These are phyloP conservation scores for Eupithecia subumbrata DNA, from an alignment of 2,888 invertebrate genomes.

Conservation along the genomic window DNA sequence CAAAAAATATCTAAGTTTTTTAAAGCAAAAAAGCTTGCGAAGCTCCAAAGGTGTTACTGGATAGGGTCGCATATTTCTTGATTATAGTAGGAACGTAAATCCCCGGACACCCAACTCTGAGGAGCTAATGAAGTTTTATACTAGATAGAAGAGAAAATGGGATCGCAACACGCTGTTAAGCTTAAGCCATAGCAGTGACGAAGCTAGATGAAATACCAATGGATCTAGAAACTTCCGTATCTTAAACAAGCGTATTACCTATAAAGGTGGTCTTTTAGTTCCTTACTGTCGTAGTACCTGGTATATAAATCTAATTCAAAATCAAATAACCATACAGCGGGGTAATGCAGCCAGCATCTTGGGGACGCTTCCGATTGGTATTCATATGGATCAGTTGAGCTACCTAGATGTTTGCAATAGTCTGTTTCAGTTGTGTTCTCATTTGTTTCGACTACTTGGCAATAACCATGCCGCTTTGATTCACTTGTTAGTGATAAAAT, in stretches of 20 bases:
- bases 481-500: not conserved
- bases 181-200: not conserved
- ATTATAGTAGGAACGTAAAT: conserved; percentile 27
- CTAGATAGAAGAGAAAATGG: conserved; percentile 2
- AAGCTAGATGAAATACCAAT: not conserved
- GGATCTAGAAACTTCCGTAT: not conserved
- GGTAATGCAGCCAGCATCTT: not conserved
- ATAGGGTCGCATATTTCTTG: conserved; percentile 22
- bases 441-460: not conserved
- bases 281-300: not conserved
- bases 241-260: not conserved
- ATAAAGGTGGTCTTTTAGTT: not conserved
- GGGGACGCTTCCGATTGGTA: not conserved
- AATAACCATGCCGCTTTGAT: not conserved
- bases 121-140: conserved; percentile 30
- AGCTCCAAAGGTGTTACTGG: not conserved
- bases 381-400: not conserved
- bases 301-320: not conserved
- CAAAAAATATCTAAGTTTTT: not conserved
- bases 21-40: not conserved
- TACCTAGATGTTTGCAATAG: not conserved
- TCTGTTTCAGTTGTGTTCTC: not conserved
- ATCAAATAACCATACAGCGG: not conserved
- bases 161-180: not conserved
- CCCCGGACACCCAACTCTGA: conserved; percentile 11